Base-by-base conservation (phyloP, 92 coral and sea anemone species). In the Scolanthus callimorphus region DNA sequence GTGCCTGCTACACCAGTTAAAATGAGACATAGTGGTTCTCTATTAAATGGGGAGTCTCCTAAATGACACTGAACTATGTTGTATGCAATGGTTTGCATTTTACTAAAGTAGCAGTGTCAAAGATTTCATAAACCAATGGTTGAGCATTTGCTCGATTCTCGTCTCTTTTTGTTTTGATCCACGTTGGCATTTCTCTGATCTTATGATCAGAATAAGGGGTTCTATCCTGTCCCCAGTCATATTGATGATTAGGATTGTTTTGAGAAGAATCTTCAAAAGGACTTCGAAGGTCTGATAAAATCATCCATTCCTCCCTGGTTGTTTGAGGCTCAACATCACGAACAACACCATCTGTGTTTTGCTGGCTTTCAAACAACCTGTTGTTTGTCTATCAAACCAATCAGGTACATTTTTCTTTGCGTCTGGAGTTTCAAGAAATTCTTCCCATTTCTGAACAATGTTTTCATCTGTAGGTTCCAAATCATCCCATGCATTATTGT, bases 221-320 rank as follows among this genome's bases (percentile, higher is more conserved):
- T 51, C 77, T 68, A 59, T 76, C 77, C 4, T 23, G 31, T 2
- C 60, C 63, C 83, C 71, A 62, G 23, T 69, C 77, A 66, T 65
- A 31, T 2, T 27, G 21, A 12, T 29, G 55, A 24, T 31, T 17
- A 19, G 77, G 20, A 27, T 38, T 24, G 55, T 44, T 52, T 30
- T n/a, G n/a, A n/a, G n/a, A n/a, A n/a, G 27, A 62, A 53, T 49
- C 13, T 17, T 50, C 45, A 59, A 68, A 76, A 15, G 83, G 77
- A 8, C 57, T 60, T 29, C 38, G 59, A 28, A 76, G 83, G 51
- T 76, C 77, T 12, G 77, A 68, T 34, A 68, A 19, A 20, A 68
- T 56, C 81, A 74, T 74, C 76, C 76, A 76, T 39, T 76, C 76
- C 30, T 76, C 82, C 29, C 76, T 43, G 20, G 39, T 51, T 3